Percentiles rank a stretch among this genome's conserved stretches.
Conservation (phyloP, 2,888 invertebrate species). For the Tenthredo mesomela region DNA sequence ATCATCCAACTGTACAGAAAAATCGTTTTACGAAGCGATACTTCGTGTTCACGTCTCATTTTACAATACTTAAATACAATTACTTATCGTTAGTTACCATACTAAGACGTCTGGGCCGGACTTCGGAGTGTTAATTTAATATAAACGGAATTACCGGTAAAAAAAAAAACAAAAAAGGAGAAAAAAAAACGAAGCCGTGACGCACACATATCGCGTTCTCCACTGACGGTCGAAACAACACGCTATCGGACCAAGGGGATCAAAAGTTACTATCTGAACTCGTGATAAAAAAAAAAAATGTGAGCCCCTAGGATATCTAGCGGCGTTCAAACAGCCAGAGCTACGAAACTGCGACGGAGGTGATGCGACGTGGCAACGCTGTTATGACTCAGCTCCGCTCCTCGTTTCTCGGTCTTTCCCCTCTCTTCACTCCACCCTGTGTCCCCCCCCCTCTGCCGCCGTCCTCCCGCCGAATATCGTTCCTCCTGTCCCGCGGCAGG, state of each 20-base stretch:
- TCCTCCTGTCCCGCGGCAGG: constrained; percentile 66
- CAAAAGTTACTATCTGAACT: constrained; percentile 34
- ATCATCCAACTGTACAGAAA: not conserved
- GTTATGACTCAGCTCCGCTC: constrained; percentile 76
- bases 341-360: constrained; percentile 39
- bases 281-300: constrained; percentile 33
- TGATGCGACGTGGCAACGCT: constrained; percentile 73
- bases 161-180: not conserved
- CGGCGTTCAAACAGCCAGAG: constrained; percentile 34
- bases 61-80: not conserved
- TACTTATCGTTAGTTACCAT: not conserved
- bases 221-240: constrained; percentile 33
- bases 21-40: not conserved
- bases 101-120: not conserved
- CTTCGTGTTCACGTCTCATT: not conserved
- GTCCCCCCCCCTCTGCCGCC: constrained; percentile 53
- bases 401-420: constrained; percentile 56
- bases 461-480: constrained; percentile 64
- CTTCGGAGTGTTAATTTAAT: not conserved
- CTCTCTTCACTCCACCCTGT: constrained; percentile 58
- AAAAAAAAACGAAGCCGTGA: constrained; percentile 9
- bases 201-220: not conserved
- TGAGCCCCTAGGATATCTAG: constrained; percentile 45
- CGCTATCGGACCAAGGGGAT: constrained; percentile 49
- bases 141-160: not conserved